Conservation (phyloP, 1,140 invertebrate species). For the Bicyclus anynana region DNA sequence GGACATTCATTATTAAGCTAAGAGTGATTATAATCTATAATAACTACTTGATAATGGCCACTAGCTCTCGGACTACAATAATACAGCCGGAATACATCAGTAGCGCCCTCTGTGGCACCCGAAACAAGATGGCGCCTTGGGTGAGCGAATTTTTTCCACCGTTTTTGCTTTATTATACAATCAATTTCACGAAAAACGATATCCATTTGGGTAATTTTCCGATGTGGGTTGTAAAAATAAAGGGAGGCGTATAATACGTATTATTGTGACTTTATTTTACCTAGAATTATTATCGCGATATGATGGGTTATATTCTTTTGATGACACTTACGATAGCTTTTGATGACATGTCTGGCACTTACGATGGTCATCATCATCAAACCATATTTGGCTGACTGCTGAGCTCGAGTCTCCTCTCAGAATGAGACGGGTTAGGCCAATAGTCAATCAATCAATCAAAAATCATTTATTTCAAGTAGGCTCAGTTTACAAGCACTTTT, state of each 20-base stretch:
- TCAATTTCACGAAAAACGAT: conserved; percentile 28
- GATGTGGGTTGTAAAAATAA: conserved; percentile 10
- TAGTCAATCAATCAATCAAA: too few relatives aligned
- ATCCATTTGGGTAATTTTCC: conserved; percentile 25
- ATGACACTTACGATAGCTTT: too few relatives aligned
- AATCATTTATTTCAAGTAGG: too few relatives aligned
- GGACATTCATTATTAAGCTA: too few relatives aligned
- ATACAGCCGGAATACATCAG: conserved; percentile 6
- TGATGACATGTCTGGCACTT: too few relatives aligned
- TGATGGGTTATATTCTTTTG: not conserved
- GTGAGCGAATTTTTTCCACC: conserved; percentile 22
- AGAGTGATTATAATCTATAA: too few relatives aligned
- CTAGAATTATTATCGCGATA: too few relatives aligned
- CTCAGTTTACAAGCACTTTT: too few relatives aligned
- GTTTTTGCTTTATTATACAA: conserved; percentile 26
- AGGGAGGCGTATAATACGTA: conserved; percentile 9
- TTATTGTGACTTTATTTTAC: not conserved
- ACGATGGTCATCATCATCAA: too few relatives aligned
- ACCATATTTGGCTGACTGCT: too few relatives aligned
- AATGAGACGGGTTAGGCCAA: too few relatives aligned
- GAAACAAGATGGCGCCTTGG: conserved; percentile 13
- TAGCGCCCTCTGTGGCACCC: not conserved
- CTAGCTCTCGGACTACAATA: not conserved
- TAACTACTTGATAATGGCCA: not conserved
- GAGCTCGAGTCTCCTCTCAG: too few relatives aligned